phyloP scores from a whole-genome alignment of 2,888 invertebrate species.

The Limulus polyphemus region DNA sequence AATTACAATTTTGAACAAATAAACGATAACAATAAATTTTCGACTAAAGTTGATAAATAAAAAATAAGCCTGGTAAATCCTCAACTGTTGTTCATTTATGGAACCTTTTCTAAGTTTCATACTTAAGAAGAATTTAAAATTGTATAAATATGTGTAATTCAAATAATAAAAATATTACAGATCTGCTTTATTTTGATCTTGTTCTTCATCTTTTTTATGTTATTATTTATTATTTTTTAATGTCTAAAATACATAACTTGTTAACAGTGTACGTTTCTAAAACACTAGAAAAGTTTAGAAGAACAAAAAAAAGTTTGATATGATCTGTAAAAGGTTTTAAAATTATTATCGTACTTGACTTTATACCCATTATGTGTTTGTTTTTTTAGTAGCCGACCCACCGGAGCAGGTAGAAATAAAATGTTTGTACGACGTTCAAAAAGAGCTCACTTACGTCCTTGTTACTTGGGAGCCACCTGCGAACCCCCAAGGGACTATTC shows the following conservation, averaged over 20 bases:
- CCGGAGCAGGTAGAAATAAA: conserved; percentile 24
- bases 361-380: background rate
- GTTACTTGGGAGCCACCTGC: conserved; percentile 60
- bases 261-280: background rate
- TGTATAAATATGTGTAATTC: too few species aligned
- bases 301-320: background rate
- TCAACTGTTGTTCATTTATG: too few species aligned
- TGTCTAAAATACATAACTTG: background rate
- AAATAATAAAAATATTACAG: background rate
- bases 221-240: background rate
- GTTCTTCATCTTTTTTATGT: background rate
- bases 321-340: background rate
- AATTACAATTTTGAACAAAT: too few species aligned
- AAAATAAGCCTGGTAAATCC: too few species aligned
- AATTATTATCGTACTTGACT: background rate
- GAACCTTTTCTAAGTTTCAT: too few species aligned
- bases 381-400: conserved; percentile 22
- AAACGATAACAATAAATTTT: too few species aligned
- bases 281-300: background rate
- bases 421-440: conserved; percentile 23
- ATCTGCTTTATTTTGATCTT: background rate
- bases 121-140: too few species aligned
- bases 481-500: conserved; percentile 63
- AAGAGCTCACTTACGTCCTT: conserved; percentile 45
- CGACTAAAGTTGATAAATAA: too few species aligned